Percentiles rank a stretch among this genome's conserved stretches.
phyloP scores from a whole-genome alignment of 2,888 invertebrate genomes.

The Rutpela maculata region DNA sequence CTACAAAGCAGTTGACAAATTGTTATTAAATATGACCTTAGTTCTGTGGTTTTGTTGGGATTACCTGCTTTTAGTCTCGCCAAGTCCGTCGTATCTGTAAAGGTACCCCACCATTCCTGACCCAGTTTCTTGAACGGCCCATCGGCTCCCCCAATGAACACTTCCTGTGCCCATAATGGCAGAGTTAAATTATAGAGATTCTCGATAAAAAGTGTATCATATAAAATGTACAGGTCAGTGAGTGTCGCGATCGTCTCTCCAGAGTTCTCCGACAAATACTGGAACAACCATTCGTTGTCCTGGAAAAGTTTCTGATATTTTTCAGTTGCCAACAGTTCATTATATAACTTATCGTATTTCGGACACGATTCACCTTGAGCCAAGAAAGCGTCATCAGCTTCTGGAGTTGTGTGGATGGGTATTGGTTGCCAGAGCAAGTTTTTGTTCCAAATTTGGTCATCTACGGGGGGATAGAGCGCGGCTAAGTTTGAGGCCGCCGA shows the following conservation, averaged over 20 bases:
- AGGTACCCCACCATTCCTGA: conserved; percentile 75
- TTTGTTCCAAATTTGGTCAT: conserved; percentile 77
- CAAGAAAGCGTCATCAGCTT: conserved; percentile 75
- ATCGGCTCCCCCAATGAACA: conserved; percentile 69
- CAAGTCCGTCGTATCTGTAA: conserved; percentile 75
- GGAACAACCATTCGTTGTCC: conserved; percentile 76
- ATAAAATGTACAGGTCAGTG: conserved; percentile 73
- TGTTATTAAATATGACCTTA: too few relatives aligned
- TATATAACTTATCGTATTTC: conserved; percentile 45
- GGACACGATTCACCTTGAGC: conserved; percentile 48
- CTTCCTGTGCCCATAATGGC: conserved; percentile 54
- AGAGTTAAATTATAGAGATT: conserved; percentile 75
- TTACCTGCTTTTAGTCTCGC: conserved; percentile 76
- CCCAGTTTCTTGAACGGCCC: conserved; percentile 63
- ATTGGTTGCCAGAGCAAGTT: conserved; percentile 83
- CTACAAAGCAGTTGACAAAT: too few relatives aligned
- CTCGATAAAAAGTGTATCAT: conserved; percentile 81
- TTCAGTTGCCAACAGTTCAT: conserved; percentile 38
- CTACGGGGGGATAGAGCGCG: conserved; percentile 81
- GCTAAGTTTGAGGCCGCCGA: conserved; percentile 88
- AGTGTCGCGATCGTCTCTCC: conserved; percentile 78
- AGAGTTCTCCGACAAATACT: conserved; percentile 78
- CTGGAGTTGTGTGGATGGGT: conserved; percentile 81
- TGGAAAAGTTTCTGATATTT: neutral
- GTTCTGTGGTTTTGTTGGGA: neutral